Conservation (phyloP, 1,140 invertebrate species). For the Neodiprion fabricii region DNA sequence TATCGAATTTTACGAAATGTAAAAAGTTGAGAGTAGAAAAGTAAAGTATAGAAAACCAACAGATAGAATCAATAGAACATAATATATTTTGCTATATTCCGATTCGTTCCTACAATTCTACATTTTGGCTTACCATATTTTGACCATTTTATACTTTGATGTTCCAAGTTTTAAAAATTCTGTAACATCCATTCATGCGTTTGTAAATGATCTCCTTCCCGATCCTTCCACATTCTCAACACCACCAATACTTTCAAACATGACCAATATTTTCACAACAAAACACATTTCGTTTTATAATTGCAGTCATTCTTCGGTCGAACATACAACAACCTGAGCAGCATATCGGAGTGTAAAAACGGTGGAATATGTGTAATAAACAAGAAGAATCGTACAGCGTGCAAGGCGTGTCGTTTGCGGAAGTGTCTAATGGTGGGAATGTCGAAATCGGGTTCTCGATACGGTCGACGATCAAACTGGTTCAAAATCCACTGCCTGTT, state of each 20-base stretch:
- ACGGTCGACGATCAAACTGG: constrained; percentile 88
- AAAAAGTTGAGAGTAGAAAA: no score
- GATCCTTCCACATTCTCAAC: no score
- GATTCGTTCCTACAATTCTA: no score
- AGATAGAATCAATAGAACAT: no score
- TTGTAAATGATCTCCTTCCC: no score
- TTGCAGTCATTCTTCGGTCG: constrained; percentile 95
- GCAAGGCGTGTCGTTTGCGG: constrained; percentile 89
- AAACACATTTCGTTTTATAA: constrained; percentile 54
- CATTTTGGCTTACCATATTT: no score
- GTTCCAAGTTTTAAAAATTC: no score
- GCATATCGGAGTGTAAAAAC: constrained; percentile 92
- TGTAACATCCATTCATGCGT: no score
- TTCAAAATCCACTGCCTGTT: constrained; percentile 91
- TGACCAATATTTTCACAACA: constrained; percentile 35
- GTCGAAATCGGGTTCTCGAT: constrained; percentile 91
- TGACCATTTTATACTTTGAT: no score
- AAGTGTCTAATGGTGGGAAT: constrained; percentile 94
- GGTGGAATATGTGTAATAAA: constrained; percentile 93
- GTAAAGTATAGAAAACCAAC: no score
- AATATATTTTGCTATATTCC: no score
- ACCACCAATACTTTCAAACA: neutral
- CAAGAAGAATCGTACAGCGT: constrained; percentile 93
- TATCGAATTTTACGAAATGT: no score
- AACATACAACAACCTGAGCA: constrained; percentile 92